These are phyloP conservation scores for Actinopyga echinites DNA, from an alignment of 53 echinoderm and acorn worm species.

Conservation along the genomic window DNA sequence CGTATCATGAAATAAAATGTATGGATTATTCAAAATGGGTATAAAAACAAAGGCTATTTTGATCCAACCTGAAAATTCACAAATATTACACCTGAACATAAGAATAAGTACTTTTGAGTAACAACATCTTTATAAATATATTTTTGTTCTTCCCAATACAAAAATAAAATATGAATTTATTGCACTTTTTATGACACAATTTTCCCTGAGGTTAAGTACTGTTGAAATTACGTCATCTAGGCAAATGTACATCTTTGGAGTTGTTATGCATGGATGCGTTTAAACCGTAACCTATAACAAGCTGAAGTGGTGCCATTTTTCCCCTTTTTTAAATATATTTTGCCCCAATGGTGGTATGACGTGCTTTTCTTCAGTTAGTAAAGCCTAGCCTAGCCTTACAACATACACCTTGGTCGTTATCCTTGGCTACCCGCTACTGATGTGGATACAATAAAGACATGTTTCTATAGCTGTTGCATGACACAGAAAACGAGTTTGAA, in stretches of 20 bases:
- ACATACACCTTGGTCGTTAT: no score
- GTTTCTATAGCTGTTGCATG: conserved; percentile 30
- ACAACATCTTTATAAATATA: conserved; percentile 17
- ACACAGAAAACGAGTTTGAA: conserved; percentile 4
- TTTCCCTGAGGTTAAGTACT: not conserved
- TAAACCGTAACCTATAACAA: not conserved
- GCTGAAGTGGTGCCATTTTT: not conserved
- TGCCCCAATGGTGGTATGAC: no score
- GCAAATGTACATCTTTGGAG: not conserved
- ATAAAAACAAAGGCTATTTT: not conserved
- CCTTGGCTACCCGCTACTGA: conserved; percentile 8
- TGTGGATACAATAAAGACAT: conserved; percentile 16
- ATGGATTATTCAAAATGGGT: not conserved
- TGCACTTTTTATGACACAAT: conserved; percentile 9
- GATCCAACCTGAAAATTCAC: conserved; percentile 5
- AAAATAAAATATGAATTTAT: conserved; percentile 30
- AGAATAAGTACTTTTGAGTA: not conserved
- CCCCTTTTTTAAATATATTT: not conserved
- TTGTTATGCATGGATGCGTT: conserved; percentile 1
- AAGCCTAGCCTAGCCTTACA: not conserved
- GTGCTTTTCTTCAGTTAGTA: not conserved
- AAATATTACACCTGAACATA: conserved; percentile 33
- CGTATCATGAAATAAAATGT: not conserved
- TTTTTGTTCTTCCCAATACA: conserved; percentile 21
- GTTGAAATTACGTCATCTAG: not conserved